Base-by-base conservation (phyloP, 92 coral and sea anemone species). In the Metridium senile region DNA sequence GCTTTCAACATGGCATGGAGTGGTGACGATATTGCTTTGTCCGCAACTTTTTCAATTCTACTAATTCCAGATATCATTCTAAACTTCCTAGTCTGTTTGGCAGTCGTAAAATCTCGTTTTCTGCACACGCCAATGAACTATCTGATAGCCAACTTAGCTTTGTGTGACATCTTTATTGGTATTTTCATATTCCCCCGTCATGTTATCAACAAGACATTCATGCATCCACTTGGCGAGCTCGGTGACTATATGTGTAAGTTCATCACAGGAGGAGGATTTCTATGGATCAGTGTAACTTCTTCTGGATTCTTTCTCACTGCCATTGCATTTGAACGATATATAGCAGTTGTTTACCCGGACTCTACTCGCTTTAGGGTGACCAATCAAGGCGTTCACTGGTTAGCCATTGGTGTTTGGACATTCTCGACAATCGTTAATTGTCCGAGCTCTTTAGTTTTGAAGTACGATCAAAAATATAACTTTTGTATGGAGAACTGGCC, bases 401-500 rank as follows among this genome's bases (percentile, higher is more conserved):
- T 90, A 0, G 85, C 88, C 0, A 75, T 81, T 1, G 32, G 61
- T 32, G 85, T 83, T n/a, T 89, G 94, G 88, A 35, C 31, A 23
- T 63, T 87, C 22, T 82, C 91, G 4, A 33, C 82, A 1, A 56
- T 39, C 32, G 79, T 79, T 13, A 89, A 86, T 53, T 71, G 79
- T 11, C 94, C 94, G 16, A 86, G 89, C 33, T 73, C 82, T 1
- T 54, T 72, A 26, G 88, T 74, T 23, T 61, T 89, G 72, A 58
- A 51, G 23, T 89, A 89, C 75, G 78, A 86, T 28, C 62, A 68
- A 16, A 32, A 74, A n/a, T 26, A 28, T 0, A 30, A 86, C 1
- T 86, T 89, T 63, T 89, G 94, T 62, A 0, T 61, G 29, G 94
- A 89, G 59, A 43, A 33, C 33, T 89, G 94, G 94, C 88, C 90